phyloP scores from a whole-genome alignment of 2,113 vertebrate genomes.

The Pontoporia blainvillei region DNA sequence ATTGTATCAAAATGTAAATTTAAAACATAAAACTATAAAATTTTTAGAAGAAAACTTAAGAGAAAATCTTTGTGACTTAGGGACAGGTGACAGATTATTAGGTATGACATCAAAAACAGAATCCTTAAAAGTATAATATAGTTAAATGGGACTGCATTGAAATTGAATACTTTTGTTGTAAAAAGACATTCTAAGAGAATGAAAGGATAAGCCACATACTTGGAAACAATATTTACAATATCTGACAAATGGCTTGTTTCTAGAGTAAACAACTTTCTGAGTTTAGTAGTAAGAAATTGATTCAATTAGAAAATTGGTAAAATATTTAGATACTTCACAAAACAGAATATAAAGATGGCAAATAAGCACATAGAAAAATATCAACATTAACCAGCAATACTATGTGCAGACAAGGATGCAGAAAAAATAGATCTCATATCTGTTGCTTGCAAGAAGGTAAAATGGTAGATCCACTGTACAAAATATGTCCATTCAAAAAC shows the following conservation, averaged over 20 bases:
- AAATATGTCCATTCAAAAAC: neutral
- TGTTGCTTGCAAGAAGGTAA: neutral
- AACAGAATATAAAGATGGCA: neutral
- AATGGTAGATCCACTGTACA: neutral
- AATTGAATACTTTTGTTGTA: neutral
- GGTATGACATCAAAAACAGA: neutral
- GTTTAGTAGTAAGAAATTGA: neutral
- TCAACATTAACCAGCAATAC: neutral
- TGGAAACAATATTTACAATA: neutral
- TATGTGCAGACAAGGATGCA: too few species aligned
- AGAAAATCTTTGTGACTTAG: neutral
- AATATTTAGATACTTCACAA: neutral
- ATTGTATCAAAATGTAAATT: neutral
- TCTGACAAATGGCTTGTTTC: neutral
- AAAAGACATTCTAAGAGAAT: neutral
- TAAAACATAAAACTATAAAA: neutral
- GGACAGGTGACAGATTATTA: neutral
- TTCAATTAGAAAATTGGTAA: neutral
- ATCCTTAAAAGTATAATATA: neutral
- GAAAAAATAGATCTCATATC: neutral
- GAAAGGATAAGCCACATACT: neutral
- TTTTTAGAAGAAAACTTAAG: neutral
- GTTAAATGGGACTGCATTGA: neutral
- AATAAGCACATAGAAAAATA: neutral
- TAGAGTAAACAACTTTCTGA: neutral